These are phyloP conservation scores for Paguma larvata DNA, from an alignment of 2,797 vertebrate genomes.

Conservation along the genomic window DNA sequence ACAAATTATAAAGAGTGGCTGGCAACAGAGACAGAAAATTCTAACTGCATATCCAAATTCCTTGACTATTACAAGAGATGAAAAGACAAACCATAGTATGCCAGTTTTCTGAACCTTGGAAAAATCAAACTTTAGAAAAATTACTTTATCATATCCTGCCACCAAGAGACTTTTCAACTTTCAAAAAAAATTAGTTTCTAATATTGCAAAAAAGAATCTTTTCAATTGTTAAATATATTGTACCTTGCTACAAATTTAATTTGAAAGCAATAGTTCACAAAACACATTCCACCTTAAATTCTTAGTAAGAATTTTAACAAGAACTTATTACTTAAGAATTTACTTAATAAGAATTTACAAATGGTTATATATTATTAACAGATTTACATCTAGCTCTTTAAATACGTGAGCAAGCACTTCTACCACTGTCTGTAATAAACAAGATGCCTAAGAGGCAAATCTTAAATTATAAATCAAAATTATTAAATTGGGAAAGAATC, in stretches of 20 bases:
- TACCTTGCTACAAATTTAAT: conserved; percentile 33
- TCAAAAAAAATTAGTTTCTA: conserved; percentile 44
- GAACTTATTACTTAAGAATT: conserved; percentile 54
- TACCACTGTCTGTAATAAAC: not conserved
- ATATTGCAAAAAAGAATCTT: conserved; percentile 1
- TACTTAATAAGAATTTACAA: conserved; percentile 52
- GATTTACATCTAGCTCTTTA: conserved; percentile 32
- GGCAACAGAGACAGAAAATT: not conserved
- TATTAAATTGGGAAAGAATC: not conserved
- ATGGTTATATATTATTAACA: not conserved
- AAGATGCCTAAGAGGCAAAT: conserved; percentile 26
- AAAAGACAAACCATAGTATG: conserved; percentile 27
- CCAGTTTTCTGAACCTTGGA: conserved; percentile 10
- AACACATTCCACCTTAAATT: conserved; percentile 49
- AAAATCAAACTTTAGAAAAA: conserved; percentile 56
- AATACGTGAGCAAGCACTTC: conserved; percentile 3
- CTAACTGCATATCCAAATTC: not conserved
- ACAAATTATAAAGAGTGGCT: conserved; percentile 28
- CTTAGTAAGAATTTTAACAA: not conserved
- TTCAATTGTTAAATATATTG: conserved; percentile 59
- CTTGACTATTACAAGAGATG: not conserved
- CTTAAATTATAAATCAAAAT: conserved; percentile 36
- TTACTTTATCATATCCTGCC: not conserved
- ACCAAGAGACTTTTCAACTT: conserved; percentile 36
- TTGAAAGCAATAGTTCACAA: conserved; percentile 36